phyloP scores from a whole-genome alignment of 2,113 vertebrate species.

The Scomber japonicus region DNA sequence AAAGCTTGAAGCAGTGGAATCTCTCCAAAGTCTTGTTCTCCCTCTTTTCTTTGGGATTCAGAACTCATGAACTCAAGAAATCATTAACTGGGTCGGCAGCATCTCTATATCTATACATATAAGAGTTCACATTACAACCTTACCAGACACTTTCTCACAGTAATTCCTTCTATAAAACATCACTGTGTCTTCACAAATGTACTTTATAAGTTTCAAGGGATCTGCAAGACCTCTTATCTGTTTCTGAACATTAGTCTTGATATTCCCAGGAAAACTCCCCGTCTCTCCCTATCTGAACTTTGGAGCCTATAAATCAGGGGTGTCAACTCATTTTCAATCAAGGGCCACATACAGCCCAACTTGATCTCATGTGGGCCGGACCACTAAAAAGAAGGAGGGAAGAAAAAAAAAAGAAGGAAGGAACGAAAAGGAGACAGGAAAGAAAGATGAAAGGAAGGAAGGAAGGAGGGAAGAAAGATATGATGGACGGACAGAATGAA shows the following conservation, averaged over 20 bases:
- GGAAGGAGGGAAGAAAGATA: too few species aligned
- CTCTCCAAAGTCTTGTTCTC: not conserved
- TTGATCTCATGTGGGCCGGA: too few species aligned
- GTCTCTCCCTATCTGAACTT: not conserved
- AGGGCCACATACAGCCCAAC: too few species aligned
- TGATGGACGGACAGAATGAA: too few species aligned
- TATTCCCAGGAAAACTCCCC: not conserved
- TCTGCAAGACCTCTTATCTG: constrained; percentile 8
- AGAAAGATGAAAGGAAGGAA: too few species aligned
- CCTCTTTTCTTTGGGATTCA: not conserved
- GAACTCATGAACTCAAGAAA: not conserved
- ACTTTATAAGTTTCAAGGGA: constrained; percentile 4
- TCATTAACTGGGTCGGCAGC: too few species aligned
- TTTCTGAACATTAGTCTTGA: constrained; percentile 10
- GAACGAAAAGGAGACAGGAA: too few species aligned
- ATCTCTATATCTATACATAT: too few species aligned
- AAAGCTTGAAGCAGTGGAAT: too few species aligned
- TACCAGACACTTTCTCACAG: not conserved
- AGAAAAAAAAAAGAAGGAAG: too few species aligned
- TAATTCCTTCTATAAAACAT: constrained; percentile 10
- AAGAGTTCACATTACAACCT: not conserved
- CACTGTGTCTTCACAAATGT: not conserved
- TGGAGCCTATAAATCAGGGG: not conserved
- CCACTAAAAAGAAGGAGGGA: too few species aligned
- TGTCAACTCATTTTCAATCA: too few species aligned